phyloP scores from a whole-genome alignment of 2,888 invertebrate genomes.

The Cheilosia variabilis region DNA sequence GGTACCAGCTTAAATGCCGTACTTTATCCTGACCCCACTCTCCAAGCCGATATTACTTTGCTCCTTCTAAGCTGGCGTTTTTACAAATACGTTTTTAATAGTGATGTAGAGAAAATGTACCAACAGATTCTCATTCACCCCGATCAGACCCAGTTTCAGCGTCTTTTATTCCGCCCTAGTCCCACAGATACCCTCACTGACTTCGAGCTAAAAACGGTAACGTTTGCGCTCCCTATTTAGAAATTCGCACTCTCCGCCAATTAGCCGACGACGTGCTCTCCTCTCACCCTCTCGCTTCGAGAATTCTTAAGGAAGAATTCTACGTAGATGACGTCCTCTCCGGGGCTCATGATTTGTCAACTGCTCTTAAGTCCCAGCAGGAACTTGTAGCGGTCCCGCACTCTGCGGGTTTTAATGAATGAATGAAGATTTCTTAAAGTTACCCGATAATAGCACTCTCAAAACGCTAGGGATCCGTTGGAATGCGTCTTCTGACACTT shows the following conservation, averaged over 20 bases:
- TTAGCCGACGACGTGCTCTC: background rate
- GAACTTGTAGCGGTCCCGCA: background rate
- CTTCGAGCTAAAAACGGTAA: constrained; percentile 38
- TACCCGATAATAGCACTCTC: constrained; percentile 7
- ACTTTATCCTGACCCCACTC: background rate
- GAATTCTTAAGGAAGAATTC: background rate
- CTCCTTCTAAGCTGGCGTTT: background rate
- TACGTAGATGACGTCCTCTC: background rate
- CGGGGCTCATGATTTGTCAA: background rate
- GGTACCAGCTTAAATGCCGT: background rate
- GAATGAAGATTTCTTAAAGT: background rate
- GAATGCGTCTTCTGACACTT: constrained; percentile 48
- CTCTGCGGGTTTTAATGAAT: no score
- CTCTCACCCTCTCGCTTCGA: background rate
- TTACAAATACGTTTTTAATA: background rate
- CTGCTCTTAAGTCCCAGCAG: background rate
- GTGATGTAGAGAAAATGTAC: no score
- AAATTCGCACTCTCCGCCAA: background rate
- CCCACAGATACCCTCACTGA: constrained; percentile 20
- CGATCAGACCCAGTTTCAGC: background rate
- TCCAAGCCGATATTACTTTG: background rate
- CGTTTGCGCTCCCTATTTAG: background rate
- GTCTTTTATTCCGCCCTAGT: background rate
- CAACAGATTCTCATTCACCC: background rate
- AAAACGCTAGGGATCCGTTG: constrained; percentile 54